Evolutionary conservation across 1,140 invertebrate species (phyloP).

Genomic region (Lucilia sericata): DNA sequence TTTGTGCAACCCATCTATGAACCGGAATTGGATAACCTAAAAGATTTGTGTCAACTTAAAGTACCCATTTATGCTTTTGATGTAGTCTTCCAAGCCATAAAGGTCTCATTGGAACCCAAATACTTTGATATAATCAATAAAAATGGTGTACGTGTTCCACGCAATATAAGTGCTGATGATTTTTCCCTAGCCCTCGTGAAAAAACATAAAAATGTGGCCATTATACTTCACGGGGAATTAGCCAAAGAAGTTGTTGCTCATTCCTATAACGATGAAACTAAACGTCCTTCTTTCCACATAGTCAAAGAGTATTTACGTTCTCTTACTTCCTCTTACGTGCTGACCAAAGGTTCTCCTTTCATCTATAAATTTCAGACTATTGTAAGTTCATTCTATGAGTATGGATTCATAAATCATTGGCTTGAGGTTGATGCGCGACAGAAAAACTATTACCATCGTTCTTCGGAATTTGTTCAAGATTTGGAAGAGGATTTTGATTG

Average conservation of each 20-base stretch:
- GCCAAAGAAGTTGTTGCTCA: conserved; percentile 57
- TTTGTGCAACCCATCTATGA: conserved; percentile 60
- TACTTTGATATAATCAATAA: conserved; percentile 51
- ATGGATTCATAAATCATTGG: conserved; percentile 60
- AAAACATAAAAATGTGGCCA: conserved; percentile 50
- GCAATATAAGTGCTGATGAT: conserved; percentile 45
- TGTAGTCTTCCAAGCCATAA: conserved; percentile 55
- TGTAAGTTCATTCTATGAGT: conserved; percentile 54
- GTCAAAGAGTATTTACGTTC: conserved; percentile 61
- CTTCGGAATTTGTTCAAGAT: conserved; percentile 57
- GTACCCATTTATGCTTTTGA: conserved; percentile 54
- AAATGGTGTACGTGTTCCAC: conserved; percentile 34
- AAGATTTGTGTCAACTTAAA: conserved; percentile 46
- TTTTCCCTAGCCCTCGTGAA: conserved; percentile 48
- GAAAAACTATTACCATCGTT: conserved; percentile 48
- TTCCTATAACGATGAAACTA: conserved; percentile 53
- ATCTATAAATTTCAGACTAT: conserved; percentile 57
- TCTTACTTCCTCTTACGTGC: conserved; percentile 58
- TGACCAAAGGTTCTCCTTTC: conserved; percentile 59
- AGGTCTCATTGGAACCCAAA: conserved; percentile 47
- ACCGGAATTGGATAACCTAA: conserved; percentile 54
- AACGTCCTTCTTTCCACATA: conserved; percentile 59
- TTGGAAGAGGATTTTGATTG: conserved; percentile 54
- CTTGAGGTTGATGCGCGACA: conserved; percentile 23
- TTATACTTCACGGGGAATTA: conserved; percentile 56